phyloP scores from a whole-genome alignment of 2,888 invertebrate genomes.

The Drosophila siamana region DNA sequence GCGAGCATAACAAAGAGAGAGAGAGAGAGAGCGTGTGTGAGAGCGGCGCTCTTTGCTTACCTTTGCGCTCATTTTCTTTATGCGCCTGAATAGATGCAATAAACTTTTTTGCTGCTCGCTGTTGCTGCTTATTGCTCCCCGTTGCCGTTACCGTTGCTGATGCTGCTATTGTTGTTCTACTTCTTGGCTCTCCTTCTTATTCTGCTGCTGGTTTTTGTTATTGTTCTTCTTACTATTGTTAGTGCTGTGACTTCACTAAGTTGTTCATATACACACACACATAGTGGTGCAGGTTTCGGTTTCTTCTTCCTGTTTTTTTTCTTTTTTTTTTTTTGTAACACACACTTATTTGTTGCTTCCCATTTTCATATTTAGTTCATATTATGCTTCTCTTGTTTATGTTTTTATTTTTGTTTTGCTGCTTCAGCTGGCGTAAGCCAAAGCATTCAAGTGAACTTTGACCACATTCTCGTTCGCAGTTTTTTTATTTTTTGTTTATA shows the following conservation, averaged over 20 bases:
- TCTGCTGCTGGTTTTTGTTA: conserved; percentile 1
- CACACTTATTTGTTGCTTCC: conserved; percentile 7
- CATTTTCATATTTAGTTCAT: background rate
- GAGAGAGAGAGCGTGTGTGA: background rate
- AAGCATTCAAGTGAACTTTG: conserved; percentile 9
- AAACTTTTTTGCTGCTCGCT: conserved; percentile 37
- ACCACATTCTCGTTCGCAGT: conserved; percentile 26
- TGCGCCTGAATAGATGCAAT: conserved; percentile 76
- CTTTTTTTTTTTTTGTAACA: no score
- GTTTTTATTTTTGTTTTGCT: conserved; percentile 1
- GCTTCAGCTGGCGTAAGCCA: conserved; percentile 11
- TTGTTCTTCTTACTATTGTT: background rate
- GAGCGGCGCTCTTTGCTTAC: conserved; percentile 61
- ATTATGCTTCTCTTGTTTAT: conserved; percentile 13
- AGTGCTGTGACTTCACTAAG: background rate
- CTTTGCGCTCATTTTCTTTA: conserved; percentile 78
- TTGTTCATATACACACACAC: conserved; percentile 1
- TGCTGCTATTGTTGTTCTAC: conserved; percentile 8
- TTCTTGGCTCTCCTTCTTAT: background rate
- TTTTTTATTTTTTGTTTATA: conserved; percentile 49
- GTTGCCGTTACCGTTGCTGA: background rate
- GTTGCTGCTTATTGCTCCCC: conserved; percentile 20
- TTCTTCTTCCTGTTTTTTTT: conserved; percentile 7
- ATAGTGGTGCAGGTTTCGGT: background rate
- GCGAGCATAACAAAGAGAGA: conserved; percentile 3